These are phyloP conservation scores for Podotricha telesiphe DNA, from an alignment of 2,888 invertebrate species.

Conservation along the genomic window DNA sequence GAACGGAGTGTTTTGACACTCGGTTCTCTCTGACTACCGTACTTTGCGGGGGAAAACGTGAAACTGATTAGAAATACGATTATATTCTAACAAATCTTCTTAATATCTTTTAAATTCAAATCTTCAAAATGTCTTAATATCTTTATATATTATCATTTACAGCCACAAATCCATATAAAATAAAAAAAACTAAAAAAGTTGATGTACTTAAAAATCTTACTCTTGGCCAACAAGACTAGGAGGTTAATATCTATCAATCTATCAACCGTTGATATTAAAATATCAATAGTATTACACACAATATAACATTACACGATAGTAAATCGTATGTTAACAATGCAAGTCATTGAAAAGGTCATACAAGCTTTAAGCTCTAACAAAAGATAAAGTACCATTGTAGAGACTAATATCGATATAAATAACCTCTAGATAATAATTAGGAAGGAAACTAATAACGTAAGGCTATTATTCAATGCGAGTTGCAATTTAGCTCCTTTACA, in stretches of 20 bases:
- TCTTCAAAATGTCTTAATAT: too few relatives aligned
- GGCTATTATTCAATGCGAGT: conserved; percentile 34
- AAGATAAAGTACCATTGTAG: conserved; percentile 21
- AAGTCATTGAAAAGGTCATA: conserved; percentile 9
- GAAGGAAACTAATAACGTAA: conserved; percentile 31
- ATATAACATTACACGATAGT: conserved; percentile 8
- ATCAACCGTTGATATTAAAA: background rate
- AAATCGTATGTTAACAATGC: conserved; percentile 19
- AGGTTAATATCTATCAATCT: background rate
- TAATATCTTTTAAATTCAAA: too few relatives aligned
- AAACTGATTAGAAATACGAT: too few relatives aligned
- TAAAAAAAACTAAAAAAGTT: too few relatives aligned
- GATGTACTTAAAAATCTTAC: too few relatives aligned
- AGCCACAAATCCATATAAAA: too few relatives aligned
- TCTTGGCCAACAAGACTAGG: too few relatives aligned
- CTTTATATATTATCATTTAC: too few relatives aligned
- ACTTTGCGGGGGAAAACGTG: too few relatives aligned
- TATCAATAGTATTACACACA: background rate
- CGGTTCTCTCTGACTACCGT: too few relatives aligned
- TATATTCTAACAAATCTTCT: too few relatives aligned
- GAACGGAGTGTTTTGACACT: too few relatives aligned
- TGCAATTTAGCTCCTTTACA: conserved; percentile 33
- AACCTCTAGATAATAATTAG: conserved; percentile 35
- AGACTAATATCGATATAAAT: conserved; percentile 28
- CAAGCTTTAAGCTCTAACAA: conserved; percentile 15